These are phyloP conservation scores for Elaeidobius kamerunicus DNA, from an alignment of 2,888 invertebrate species.

Conservation along the genomic window DNA sequence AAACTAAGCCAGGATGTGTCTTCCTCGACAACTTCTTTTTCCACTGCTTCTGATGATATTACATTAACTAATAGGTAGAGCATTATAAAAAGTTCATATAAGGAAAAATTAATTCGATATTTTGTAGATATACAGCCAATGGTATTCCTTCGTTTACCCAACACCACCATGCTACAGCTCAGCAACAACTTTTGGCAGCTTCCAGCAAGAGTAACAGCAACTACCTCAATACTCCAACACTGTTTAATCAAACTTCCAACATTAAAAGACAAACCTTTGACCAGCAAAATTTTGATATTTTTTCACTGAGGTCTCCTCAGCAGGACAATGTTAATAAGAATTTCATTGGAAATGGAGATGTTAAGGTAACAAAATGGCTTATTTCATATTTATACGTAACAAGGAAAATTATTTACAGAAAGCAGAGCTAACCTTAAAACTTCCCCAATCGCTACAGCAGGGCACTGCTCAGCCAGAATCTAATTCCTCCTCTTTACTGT, in stretches of 20 bases:
- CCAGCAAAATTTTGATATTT: conserved; percentile 31
- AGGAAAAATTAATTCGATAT: background rate
- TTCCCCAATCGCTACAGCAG: too few species aligned
- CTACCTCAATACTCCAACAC: conserved; percentile 42
- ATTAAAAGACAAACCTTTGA: conserved; percentile 44
- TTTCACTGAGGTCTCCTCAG: background rate
- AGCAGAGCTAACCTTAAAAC: conserved; percentile 41
- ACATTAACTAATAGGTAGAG: conserved; percentile 22
- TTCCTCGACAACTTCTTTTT: conserved; percentile 20
- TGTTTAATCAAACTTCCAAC: conserved; percentile 42
- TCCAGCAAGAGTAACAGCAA: conserved; percentile 31
- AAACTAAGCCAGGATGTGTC: conserved; percentile 58
- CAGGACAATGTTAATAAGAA: conserved; percentile 3
- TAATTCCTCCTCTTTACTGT: background rate
- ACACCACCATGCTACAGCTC: conserved; percentile 46
- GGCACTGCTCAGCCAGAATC: background rate
- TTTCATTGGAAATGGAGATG: background rate
- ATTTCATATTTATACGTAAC: too few species aligned
- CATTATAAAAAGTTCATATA: background rate
- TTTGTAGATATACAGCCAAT: conserved; percentile 48
- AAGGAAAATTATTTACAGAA: too few species aligned
- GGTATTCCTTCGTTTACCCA: conserved; percentile 53
- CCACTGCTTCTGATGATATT: conserved; percentile 21
- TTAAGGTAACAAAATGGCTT: too few species aligned
- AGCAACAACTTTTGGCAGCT: conserved; percentile 37